A percentile compares a stretch with the other conserved stretches of the same genome.
Evolutionary conservation across 2,113 vertebrate species (phyloP).

Genomic region (Amblyopsis rosae): DNA sequence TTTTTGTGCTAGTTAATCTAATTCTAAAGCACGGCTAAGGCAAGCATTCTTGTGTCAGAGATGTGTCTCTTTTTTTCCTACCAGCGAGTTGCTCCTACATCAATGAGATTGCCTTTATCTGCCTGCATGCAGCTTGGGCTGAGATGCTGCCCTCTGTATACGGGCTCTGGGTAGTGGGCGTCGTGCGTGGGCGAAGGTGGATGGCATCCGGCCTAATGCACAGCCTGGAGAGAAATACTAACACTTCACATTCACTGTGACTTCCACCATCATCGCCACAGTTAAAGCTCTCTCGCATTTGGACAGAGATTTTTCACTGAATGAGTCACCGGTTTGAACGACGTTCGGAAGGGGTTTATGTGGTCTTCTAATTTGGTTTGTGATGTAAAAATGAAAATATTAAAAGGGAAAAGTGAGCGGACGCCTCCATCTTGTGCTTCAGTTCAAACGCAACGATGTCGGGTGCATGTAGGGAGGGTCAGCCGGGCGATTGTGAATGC

Average conservation of each 20-base stretch:
- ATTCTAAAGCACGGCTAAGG: slow-evolving; percentile 68
- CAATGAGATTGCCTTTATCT: slow-evolving; percentile 84
- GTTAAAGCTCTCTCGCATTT: slow-evolving; percentile 74
- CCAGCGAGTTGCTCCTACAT: slow-evolving; percentile 72
- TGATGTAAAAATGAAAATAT: slow-evolving; percentile 65
- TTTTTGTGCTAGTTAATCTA: slow-evolving; percentile 71
- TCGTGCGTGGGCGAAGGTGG: slow-evolving; percentile 81
- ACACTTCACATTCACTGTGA: slow-evolving; percentile 77
- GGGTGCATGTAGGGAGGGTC: slow-evolving; percentile 14
- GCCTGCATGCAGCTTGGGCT: slow-evolving; percentile 80
- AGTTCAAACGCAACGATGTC: slow-evolving; percentile 9
- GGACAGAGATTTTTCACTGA: slow-evolving; percentile 74
- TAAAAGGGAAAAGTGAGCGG: slow-evolving; percentile 37
- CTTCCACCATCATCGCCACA: slow-evolving; percentile 66
- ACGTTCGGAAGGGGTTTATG: slow-evolving; percentile 64
- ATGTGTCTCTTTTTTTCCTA: slow-evolving; percentile 63
- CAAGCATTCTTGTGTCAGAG: slow-evolving; percentile 72
- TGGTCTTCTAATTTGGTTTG: slow-evolving; percentile 66
- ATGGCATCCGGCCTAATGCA: slow-evolving; percentile 80
- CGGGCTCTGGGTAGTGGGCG: slow-evolving; percentile 77
- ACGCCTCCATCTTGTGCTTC: slow-evolving; percentile 40
- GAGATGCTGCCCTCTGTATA: slow-evolving; percentile 78
- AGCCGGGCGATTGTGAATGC: slow-evolving; percentile 30
- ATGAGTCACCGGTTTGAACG: slow-evolving; percentile 74
- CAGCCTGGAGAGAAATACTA: slow-evolving; percentile 79